Evolutionary conservation across 2,888 invertebrate genomes (phyloP), one percentile per base, ranked within the genome.

Genomic region (Callimorpha dominula): DNA sequence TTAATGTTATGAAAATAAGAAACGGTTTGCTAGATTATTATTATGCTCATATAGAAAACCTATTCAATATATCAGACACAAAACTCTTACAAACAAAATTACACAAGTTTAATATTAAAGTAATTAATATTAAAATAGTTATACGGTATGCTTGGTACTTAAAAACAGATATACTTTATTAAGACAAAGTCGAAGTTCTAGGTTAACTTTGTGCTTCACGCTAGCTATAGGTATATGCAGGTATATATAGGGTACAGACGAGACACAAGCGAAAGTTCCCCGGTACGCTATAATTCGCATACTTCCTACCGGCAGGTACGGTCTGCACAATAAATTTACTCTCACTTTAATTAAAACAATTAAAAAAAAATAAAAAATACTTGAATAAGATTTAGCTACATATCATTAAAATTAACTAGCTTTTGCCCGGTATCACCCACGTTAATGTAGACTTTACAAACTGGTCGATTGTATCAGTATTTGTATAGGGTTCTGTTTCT

Each of bases 231-330:
- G 43, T 77, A 75, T 8, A 57, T 20, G 20, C 9, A 54, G 71
- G 62, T 76, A 74, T 54, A 74, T 54, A 74, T 54, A 42, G 52
- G 7, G n/a, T 65, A 82, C 80, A 77, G 86, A 81, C 84, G 83
- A 79, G 82, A 85, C 81, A 83, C 80, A 75, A 84, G 86, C 81
- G 88, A 88, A 88, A 88, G 85, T 88, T 84, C 82, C 87, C 82
- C 81, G 78, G 77, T 83, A 80, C 83, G 83, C 83, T 83, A 81
- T 83, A 83, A 86, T 84, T 82, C 83, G 74, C 78, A 82, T 84
- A 82, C 82, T 80, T 84, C 76, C 80, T 81, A 83, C 77, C 79
- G 72, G 72, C 72, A 69, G 68, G 80, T 80, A 81, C 73, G 65
- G 80, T 68, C 67, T 71, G 79, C 73, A 81, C 69, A 82, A 7